Base-by-base conservation (phyloP, 2,888 invertebrate species). In the Pyrocoelia pectoralis region DNA sequence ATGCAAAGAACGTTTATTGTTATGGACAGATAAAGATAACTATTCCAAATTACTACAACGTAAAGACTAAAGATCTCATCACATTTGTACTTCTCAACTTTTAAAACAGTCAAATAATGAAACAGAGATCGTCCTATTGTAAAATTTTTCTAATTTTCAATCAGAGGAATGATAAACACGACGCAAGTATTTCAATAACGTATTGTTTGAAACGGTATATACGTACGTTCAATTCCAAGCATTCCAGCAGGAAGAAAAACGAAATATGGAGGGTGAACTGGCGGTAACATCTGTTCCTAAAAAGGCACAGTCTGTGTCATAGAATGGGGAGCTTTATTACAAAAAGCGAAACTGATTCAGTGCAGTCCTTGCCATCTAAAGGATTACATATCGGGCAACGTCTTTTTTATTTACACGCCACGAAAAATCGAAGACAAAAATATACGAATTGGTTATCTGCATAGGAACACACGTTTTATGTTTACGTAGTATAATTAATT, bases 201-300 rank as follows among this genome's bases (percentile, higher is more conserved):
- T 41, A 55, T 53, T 50, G 50, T 55, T 58, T 50, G 17, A 17
- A 13, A 12, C 38, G 55, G 33, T 38, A 50, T 18, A 10, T 46
- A 51, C 40, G 51, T 46, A 55, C 52, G 55, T 64, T 64, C 60
- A 60, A 64, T 64, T 64, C 60, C 58, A 19, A 56, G 18, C 64
- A 64, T 64, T 59, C 64, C 64, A 33, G 53, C 54, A 64, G 38
- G 28, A 64, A 51, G 54, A 56, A 56, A 51, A 56, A 51, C 41
- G 57, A 57, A 61, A 61, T 61, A 56, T 40, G 17, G 56, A 56
- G 64, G 60, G 64, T 59, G 56, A 51, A 28, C 24, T 33, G n/a
- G 40, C 18, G 60, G 64, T 41, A 64, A 56, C 64, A 64, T 64
- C 64, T 64, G 64, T 60, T 64, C 52, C 33, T 43, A 59, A 55